Percentiles rank a stretch among this genome's conserved stretches.
phyloP scores from a whole-genome alignment of 2,797 vertebrate species.

The Botia almorhae region DNA sequence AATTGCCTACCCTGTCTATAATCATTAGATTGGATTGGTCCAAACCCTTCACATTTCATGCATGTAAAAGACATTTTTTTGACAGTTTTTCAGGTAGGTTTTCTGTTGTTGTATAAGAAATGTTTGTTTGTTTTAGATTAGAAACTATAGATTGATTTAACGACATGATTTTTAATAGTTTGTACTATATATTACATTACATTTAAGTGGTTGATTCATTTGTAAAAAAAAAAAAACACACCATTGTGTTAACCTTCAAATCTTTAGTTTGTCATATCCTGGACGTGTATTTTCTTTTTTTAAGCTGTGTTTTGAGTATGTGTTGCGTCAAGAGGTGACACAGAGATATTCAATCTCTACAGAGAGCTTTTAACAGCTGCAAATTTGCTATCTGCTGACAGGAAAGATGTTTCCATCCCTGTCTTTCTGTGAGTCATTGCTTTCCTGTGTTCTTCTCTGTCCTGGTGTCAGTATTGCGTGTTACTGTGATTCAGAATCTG shows the following conservation, averaged over 20 bases:
- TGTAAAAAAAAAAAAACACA: no score
- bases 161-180: neutral
- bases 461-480: neutral
- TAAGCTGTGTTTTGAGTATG: neutral
- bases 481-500: slow-evolving; percentile 32
- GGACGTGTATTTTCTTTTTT: slow-evolving; percentile 5
- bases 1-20: no score
- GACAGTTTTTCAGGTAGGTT: neutral
- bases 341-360: slow-evolving; percentile 11
- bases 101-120: neutral
- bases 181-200: neutral
- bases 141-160: neutral
- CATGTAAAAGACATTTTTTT: no score
- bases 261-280: neutral
- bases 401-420: slow-evolving; percentile 8
- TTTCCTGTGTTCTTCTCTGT: slow-evolving; percentile 6
- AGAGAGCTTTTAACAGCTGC: slow-evolving; percentile 40
- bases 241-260: no score
- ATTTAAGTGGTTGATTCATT: no score
- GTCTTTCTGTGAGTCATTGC: slow-evolving; percentile 11
- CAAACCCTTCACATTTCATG: no score
- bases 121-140: neutral
- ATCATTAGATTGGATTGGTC: neutral
- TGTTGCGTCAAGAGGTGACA: slow-evolving; percentile 8
- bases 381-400: slow-evolving; percentile 38